A percentile compares a stretch with the other conserved stretches of the same genome.
Evolutionary conservation across 2,113 vertebrate species (phyloP).

Genomic region (Pitta sordida): DNA sequence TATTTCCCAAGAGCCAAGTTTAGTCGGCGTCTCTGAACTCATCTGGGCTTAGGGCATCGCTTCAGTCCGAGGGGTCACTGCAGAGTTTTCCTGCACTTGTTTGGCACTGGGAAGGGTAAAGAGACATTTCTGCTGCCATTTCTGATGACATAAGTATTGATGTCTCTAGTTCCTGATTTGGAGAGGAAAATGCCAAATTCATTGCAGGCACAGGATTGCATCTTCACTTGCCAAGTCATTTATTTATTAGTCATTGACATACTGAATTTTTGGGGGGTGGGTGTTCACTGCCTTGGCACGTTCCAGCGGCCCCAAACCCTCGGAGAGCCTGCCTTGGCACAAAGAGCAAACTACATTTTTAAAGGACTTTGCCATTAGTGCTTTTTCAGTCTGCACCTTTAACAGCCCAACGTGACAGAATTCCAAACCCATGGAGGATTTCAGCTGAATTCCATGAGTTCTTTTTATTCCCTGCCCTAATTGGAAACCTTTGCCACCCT

Average conservation of each 20-base stretch:
- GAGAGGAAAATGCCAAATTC: not conserved
- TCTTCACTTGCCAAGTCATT: not conserved
- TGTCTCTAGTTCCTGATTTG: not conserved
- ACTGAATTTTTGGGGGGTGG: not conserved
- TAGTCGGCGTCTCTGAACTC: not conserved
- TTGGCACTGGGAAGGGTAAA: not conserved
- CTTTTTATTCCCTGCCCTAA: not conserved
- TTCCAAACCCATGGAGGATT: not conserved
- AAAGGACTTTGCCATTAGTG: not conserved
- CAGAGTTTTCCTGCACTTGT: not conserved
- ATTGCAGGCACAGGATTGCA: not conserved
- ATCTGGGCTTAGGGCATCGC: not conserved
- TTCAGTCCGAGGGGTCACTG: not conserved
- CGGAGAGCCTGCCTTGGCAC: constrained; percentile 21
- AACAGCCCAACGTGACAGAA: not conserved
- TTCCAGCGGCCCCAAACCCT: not conserved
- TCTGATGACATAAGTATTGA: not conserved
- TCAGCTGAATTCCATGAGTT: not conserved
- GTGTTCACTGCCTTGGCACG: not conserved
- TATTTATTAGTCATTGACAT: not conserved
- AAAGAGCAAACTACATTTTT: not conserved
- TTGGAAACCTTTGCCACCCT: not conserved
- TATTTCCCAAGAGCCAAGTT: not conserved
- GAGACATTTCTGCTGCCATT: not conserved
- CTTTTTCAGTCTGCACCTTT: not conserved